A percentile compares a stretch with the other conserved stretches of the same genome.
Evolutionary conservation across 2,797 vertebrate species (phyloP).

Genomic region (Gallinago nigripennis): DNA sequence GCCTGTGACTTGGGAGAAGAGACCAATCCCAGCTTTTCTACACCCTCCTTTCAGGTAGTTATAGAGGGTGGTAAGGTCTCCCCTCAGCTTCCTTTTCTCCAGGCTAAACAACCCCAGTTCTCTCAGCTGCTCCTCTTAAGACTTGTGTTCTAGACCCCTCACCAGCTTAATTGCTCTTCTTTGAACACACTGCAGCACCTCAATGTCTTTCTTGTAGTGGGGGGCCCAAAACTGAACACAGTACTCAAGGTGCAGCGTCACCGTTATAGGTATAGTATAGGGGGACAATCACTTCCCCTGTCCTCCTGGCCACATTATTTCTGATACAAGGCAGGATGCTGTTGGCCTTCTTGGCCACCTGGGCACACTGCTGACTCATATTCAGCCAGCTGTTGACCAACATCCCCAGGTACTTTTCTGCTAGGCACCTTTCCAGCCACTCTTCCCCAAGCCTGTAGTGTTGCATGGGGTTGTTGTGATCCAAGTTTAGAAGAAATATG

Average conservation of each 20-base stretch:
- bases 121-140: not conserved
- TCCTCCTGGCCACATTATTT: not conserved
- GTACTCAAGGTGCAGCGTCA: not conserved
- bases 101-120: not conserved
- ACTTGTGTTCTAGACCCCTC: not conserved
- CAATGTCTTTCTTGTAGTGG: not conserved
- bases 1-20: not conserved
- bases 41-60: not conserved
- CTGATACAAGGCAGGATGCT: not conserved
- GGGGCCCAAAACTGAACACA: not conserved
- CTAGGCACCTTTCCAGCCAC: not conserved
- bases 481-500: not conserved
- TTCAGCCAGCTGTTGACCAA: not conserved
- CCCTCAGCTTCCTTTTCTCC: not conserved
- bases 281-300: not conserved
- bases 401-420: not conserved
- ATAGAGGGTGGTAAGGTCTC: not conserved
- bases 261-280: not conserved
- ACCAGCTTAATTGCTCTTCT: not conserved
- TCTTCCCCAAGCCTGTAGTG: not conserved
- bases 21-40: not conserved
- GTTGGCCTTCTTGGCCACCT: not conserved
- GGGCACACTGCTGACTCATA: not conserved
- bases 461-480: not conserved
- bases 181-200: not conserved